Conservation (phyloP, 2,797 vertebrate genomes). For the Labeo calbasu region DNA sequence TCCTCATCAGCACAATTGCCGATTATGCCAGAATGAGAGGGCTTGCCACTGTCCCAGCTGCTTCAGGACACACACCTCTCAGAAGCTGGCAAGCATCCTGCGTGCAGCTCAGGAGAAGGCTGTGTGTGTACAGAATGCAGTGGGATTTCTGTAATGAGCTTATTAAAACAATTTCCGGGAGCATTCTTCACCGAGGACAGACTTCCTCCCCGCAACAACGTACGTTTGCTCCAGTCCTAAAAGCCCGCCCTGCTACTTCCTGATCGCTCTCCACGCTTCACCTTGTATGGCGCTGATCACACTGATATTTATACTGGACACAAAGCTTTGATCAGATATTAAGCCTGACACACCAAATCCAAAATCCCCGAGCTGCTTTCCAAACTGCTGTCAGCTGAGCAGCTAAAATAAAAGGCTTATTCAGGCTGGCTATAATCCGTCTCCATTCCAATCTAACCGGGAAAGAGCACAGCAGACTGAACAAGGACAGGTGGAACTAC, state of each 20-base stretch:
- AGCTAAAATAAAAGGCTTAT: conserved; percentile 34
- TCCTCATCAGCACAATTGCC: conserved; percentile 20
- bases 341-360: conserved; percentile 5
- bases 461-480: conserved; percentile 19
- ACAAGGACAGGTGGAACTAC: conserved; percentile 12
- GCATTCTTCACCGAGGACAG: conserved; percentile 35
- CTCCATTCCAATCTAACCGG: conserved; percentile 17
- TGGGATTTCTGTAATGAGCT: conserved; percentile 43
- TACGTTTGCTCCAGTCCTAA: background rate
- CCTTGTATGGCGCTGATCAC: background rate
- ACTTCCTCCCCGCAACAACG: conserved; percentile 37
- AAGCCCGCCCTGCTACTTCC: background rate
- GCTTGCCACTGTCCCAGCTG: conserved; percentile 11
- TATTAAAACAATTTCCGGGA: conserved; percentile 53
- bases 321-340: conserved; percentile 25
- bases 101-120: conserved; percentile 17
- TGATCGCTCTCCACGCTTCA: background rate
- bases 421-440: conserved; percentile 12
- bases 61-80: background rate
- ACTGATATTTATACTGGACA: conserved; percentile 13
- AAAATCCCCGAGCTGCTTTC: conserved; percentile 13
- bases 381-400: conserved; percentile 41
- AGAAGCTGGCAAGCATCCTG: background rate
- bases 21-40: conserved; percentile 41
- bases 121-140: conserved; percentile 9